These are phyloP conservation scores for Penaeus monodon DNA, from an alignment of 2,888 invertebrate species.

Conservation along the genomic window DNA sequence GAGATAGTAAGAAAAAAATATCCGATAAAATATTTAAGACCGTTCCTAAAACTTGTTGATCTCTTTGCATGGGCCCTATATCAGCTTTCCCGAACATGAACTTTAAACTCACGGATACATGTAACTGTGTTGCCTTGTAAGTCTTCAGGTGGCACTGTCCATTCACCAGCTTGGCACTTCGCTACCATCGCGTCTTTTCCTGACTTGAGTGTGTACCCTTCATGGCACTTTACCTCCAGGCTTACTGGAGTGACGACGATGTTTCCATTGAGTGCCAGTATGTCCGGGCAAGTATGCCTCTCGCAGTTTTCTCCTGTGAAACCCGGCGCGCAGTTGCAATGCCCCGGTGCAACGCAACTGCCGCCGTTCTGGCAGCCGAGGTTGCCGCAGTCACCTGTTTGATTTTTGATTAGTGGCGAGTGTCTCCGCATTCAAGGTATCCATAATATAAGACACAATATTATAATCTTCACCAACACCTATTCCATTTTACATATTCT, in stretches of 20 bases:
- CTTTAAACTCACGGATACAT: conserved; percentile 75
- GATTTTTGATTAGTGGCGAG: too few species aligned
- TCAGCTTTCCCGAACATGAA: too few species aligned
- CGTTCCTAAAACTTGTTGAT: too few species aligned
- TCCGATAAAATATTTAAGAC: too few species aligned
- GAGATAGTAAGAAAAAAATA: too few species aligned
- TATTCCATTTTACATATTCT: too few species aligned
- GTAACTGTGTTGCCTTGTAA: conserved; percentile 73
- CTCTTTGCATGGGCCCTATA: too few species aligned
- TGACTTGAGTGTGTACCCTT: not conserved
- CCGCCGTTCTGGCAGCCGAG: conserved; percentile 85
- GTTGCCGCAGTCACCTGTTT: conserved; percentile 69
- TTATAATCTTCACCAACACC: too few species aligned
- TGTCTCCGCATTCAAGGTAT: too few species aligned
- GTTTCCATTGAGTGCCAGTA: conserved; percentile 43
- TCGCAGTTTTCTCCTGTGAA: conserved; percentile 83
- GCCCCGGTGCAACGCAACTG: conserved; percentile 80
- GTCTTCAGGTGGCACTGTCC: conserved; percentile 71
- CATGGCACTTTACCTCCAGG: not conserved
- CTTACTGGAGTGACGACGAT: conserved; percentile 35
- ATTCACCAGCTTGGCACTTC: conserved; percentile 72
- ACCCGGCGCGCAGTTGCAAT: conserved; percentile 81
- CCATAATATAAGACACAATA: too few species aligned
- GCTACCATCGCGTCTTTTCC: conserved; percentile 72
- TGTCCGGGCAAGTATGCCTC: conserved; percentile 69